phyloP scores from a whole-genome alignment of 2,113 vertebrate species.

The Gracilinanus agilis region DNA sequence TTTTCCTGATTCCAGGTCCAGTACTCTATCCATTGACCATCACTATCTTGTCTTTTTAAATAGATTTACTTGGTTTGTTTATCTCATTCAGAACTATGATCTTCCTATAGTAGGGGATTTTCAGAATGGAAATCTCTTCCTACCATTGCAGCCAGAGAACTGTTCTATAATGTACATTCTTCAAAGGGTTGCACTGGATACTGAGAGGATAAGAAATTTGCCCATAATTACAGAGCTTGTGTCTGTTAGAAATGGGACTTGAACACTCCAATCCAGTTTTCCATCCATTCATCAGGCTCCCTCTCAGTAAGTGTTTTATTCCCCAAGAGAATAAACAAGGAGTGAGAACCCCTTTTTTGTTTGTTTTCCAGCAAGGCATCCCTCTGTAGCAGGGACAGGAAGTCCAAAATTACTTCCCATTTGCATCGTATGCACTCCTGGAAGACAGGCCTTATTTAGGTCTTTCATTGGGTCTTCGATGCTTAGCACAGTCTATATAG shows the following conservation, averaged over 20 bases:
- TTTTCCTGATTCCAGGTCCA: neutral
- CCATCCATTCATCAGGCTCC: neutral
- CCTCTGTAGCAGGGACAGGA: neutral
- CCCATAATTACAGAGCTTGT: neutral
- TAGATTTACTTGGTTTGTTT: neutral
- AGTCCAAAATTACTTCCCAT: neutral
- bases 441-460: neutral
- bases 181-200: neutral
- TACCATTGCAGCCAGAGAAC: neutral
- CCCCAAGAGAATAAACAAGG: neutral
- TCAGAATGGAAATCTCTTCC: neutral
- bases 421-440: neutral
- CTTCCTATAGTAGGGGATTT: neutral
- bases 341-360: neutral
- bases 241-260: neutral
- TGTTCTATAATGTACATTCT: neutral
- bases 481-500: neutral
- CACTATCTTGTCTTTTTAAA: neutral
- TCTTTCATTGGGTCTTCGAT: neutral
- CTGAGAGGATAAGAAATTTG: neutral
- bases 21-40: neutral
- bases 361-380: neutral
- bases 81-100: neutral
- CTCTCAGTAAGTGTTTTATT: neutral
- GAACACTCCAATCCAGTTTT: neutral